A percentile compares a stretch with the other conserved stretches of the same genome.
Evolutionary conservation across 2,113 vertebrate genomes (phyloP).

Genomic region (Carollia perspicillata): DNA sequence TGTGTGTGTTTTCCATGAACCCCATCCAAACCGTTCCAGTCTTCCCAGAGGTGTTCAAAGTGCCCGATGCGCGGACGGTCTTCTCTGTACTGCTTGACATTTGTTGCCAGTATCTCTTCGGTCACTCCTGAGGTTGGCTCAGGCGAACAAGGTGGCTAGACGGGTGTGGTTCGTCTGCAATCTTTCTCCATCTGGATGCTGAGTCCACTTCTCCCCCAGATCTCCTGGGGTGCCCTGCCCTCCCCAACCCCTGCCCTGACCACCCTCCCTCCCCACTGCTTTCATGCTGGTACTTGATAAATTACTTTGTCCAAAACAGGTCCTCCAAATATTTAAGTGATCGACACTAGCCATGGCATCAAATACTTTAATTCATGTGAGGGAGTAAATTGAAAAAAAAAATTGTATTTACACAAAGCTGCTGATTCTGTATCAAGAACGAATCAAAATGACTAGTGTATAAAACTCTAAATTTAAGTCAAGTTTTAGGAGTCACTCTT

Average conservation of each 20-base stretch:
- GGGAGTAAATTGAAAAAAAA: background rate
- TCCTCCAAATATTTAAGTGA: background rate
- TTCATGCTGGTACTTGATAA: background rate
- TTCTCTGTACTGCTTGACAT: background rate
- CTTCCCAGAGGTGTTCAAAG: background rate
- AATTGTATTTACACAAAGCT: background rate
- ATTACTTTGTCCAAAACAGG: background rate
- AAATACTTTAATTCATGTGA: background rate
- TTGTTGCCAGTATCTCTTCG: background rate
- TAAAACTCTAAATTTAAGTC: background rate
- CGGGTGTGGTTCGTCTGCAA: background rate
- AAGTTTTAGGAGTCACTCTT: background rate
- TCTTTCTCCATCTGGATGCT: background rate
- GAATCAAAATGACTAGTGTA: background rate
- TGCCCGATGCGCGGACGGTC: background rate
- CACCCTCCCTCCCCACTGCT: background rate
- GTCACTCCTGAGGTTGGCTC: background rate
- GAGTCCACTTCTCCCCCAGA: background rate
- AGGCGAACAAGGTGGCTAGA: background rate
- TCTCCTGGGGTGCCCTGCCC: background rate
- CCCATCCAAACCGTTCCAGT: background rate
- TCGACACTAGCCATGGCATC: background rate
- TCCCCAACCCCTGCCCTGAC: background rate
- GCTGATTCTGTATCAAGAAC: background rate
- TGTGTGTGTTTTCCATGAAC: background rate